Base-by-base conservation (phyloP, 2,888 invertebrate genomes). In the Lacanobia wlatinum region DNA sequence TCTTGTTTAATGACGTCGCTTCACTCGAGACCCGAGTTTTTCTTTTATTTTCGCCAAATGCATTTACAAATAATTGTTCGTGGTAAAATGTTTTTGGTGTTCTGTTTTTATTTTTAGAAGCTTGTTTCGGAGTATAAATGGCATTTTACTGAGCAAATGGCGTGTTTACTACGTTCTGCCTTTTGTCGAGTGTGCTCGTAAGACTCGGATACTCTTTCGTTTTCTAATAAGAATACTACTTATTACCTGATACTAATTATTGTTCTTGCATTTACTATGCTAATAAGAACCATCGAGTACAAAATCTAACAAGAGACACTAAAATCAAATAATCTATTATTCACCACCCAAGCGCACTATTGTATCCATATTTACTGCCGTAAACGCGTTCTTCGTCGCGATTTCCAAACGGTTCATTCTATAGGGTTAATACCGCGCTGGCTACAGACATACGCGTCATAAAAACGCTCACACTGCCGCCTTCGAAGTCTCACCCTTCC, bases 1-100 rank as follows among this genome's bases (percentile, higher is more conserved):
- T 89, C 91, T 90, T 90, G 91, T 92, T 94, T 94, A 95, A 95
- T 94, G 94, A 95, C 92, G 93, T 92, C 92, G 91, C 95, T 92
- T 94, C 92, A 92, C 90, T 92, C 90, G 89, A 92, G 91, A 92
- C 93, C 92, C 91, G 86, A 70, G 91, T 90, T 90, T 92, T 90
- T 92, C 90, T 92, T 91, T 87, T 87, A 86, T 85, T 84, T 81
- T 68, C 78, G 72, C 52, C 70, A 80, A 85, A 82, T 86, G 85
- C 85, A 86, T 82, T 86, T 87, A 84, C 76, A 82, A 84, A 85
- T 86, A 82, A 85, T 86, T 84, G 82, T 86, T 80, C 78, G 72
- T 67, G 74, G 74, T 82, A 76, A 82, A 84, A 86, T 82, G 74
- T 70, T 78, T 78, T 84, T 56, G 48, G 70, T 73, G 68, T 62